phyloP scores from a whole-genome alignment of 2,888 invertebrate species.

The Macropis europaea region DNA sequence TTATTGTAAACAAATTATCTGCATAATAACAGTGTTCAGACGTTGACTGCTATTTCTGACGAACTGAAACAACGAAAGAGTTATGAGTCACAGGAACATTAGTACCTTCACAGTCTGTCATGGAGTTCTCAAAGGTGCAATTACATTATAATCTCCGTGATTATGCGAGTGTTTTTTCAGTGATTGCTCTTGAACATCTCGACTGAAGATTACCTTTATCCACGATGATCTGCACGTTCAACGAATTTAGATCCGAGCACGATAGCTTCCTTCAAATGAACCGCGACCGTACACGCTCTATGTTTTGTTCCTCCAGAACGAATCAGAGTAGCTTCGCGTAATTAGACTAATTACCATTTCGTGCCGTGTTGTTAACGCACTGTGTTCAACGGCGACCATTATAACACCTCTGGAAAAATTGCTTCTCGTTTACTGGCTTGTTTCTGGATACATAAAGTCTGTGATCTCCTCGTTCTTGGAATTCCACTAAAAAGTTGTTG shows the following conservation, averaged over 20 bases:
- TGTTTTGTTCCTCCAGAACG: background rate
- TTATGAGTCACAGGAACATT: background rate
- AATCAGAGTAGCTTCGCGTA: background rate
- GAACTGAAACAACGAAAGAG: no score
- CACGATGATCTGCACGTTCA: background rate
- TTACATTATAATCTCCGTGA: constrained; percentile 6
- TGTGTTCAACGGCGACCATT: background rate
- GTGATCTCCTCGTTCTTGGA: no score
- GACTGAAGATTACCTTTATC: background rate
- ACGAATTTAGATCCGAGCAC: background rate
- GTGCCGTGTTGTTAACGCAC: background rate
- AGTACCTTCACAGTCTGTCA: background rate
- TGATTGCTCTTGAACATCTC: background rate
- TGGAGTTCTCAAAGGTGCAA: background rate
- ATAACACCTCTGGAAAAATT: background rate
- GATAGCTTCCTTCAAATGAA: constrained; percentile 15
- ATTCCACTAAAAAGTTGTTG: no score
- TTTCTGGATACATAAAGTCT: background rate
- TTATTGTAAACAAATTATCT: no score
- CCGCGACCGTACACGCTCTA: background rate
- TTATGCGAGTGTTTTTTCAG: background rate
- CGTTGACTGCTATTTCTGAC: no score
- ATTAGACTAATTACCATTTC: constrained; percentile 15
- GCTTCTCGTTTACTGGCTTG: background rate
- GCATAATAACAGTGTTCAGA: no score